phyloP scores from a whole-genome alignment of 37 sponge, comb jelly and placozoan genomes.

The Axinella damicornis region DNA sequence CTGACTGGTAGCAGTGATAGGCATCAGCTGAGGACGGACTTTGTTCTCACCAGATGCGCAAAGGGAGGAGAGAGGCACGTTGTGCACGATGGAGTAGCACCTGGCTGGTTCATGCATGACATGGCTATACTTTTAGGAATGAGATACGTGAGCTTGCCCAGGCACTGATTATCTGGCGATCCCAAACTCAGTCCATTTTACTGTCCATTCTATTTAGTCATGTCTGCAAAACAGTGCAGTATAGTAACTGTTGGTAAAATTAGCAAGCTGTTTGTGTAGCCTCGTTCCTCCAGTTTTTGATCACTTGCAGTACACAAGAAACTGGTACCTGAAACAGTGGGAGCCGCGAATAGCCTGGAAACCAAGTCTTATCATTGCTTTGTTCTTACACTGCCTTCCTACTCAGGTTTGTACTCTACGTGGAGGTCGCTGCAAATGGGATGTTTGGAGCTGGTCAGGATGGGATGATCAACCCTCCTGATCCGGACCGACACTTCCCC shows the following conservation, averaged over 20 bases:
- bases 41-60: conserved; percentile 42
- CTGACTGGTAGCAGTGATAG: conserved; percentile 53
- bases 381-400: neutral
- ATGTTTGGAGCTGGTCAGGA: conserved; percentile 81
- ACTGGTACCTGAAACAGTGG: neutral
- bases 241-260: too few relatives aligned
- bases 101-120: too few relatives aligned
- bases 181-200: too few relatives aligned
- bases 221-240: too few relatives aligned
- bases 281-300: too few relatives aligned
- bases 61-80: conserved; percentile 46
- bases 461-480: conserved; percentile 81
- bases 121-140: too few relatives aligned
- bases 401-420: conserved; percentile 35
- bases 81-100: too few relatives aligned
- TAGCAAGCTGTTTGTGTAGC: neutral
- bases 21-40: conserved; percentile 45
- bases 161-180: too few relatives aligned
- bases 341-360: neutral
- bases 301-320: too few relatives aligned
- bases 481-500: conserved; percentile 76
- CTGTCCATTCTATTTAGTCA: too few relatives aligned
- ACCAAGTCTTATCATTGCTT: neutral
- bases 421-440: conserved; percentile 65
- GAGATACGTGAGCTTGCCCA: too few relatives aligned